A percentile compares a stretch with the other conserved stretches of the same genome.
Evolutionary conservation across 92 coral and sea anemone genomes (phyloP).

Genomic region (Porites cylindrica): DNA sequence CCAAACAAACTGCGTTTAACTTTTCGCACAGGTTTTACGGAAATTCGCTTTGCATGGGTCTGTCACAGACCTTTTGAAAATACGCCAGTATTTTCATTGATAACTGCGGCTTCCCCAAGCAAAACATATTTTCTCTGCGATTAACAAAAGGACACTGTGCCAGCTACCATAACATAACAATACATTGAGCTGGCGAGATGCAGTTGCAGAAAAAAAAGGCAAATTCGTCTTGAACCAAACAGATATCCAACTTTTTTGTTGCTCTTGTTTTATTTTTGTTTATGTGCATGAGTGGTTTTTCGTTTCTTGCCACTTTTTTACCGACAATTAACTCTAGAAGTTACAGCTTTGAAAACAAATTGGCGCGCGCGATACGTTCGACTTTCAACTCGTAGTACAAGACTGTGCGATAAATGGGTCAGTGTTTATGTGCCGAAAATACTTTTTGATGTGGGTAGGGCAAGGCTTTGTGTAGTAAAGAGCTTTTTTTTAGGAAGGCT

Average conservation of each 20-base stretch:
- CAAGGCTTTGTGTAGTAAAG: too few relatives aligned
- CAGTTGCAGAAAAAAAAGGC: neutral
- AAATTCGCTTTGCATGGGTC: conserved; percentile 44
- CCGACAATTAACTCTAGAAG: too few relatives aligned
- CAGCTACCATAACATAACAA: neutral
- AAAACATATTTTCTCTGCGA: conserved; percentile 37
- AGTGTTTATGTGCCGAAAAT: neutral
- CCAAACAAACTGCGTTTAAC: conserved; percentile 1
- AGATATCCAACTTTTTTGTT: too few relatives aligned
- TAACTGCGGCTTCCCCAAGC: conserved; percentile 38
- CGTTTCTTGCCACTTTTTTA: too few relatives aligned
- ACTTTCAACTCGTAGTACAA: too few relatives aligned
- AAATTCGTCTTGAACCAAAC: neutral
- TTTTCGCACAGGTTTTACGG: conserved; percentile 17
- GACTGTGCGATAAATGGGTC: too few relatives aligned
- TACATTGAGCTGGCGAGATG: neutral
- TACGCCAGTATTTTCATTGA: conserved; percentile 28
- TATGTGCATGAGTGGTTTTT: too few relatives aligned
- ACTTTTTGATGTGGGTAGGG: neutral
- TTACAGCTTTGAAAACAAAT: too few relatives aligned
- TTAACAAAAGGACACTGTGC: conserved; percentile 9
- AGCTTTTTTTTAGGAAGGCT: neutral
- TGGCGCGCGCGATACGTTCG: too few relatives aligned
- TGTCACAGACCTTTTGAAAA: neutral
- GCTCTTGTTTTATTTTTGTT: too few relatives aligned